Evolutionary conservation across 2,888 invertebrate genomes (phyloP).

Genomic region (Aradus depressus): DNA sequence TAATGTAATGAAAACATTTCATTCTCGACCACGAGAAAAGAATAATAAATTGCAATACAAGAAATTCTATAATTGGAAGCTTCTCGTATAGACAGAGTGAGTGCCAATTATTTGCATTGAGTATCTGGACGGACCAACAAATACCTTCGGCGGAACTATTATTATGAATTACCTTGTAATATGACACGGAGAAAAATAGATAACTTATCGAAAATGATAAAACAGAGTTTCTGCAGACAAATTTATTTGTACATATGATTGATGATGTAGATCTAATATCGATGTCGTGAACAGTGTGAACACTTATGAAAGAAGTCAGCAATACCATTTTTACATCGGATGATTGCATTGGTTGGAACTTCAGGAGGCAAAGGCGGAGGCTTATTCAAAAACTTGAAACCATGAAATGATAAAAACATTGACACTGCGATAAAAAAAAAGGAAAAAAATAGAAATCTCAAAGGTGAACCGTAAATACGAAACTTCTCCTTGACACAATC

Average conservation of each 20-base stretch:
- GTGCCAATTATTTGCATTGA: too few relatives aligned
- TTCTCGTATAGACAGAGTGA: too few relatives aligned
- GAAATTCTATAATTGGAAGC: too few relatives aligned
- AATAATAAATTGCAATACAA: too few relatives aligned
- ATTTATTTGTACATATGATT: not conserved
- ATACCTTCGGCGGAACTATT: too few relatives aligned
- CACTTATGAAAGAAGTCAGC: slow-evolving; percentile 1
- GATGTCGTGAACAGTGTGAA: not conserved
- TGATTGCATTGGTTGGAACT: too few relatives aligned
- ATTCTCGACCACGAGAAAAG: too few relatives aligned
- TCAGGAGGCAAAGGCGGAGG: not conserved
- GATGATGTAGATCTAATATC: not conserved
- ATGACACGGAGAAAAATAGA: too few relatives aligned
- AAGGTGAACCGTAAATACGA: not conserved
- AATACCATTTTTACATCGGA: not conserved
- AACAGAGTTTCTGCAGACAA: slow-evolving; percentile 6
- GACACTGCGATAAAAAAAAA: not conserved
- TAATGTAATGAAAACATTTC: too few relatives aligned
- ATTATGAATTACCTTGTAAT: too few relatives aligned
- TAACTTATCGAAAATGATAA: too few relatives aligned
- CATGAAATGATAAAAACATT: not conserved
- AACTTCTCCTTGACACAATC: slow-evolving; percentile 6
- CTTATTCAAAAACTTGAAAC: not conserved
- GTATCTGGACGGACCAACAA: too few relatives aligned
- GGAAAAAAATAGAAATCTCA: not conserved